Evolutionary conservation across 2,113 vertebrate genomes (phyloP).

Genomic region (Osmerus eperlanus): DNA sequence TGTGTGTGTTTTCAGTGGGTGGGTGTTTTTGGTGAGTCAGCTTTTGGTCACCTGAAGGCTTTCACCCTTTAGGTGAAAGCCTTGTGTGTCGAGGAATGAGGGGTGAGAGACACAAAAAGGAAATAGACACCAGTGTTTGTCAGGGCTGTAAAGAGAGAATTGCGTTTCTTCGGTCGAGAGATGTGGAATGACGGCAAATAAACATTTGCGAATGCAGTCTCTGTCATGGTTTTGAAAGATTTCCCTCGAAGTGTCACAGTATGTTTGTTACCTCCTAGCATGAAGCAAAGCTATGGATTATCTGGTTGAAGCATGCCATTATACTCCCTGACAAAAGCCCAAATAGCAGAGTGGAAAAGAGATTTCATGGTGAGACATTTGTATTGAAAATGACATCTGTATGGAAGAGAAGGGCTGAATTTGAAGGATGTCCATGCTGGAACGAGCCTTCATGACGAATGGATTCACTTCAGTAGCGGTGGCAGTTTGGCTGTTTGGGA

Average conservation of each 20-base stretch:
- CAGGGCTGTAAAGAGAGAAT: background rate
- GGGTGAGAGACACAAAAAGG: background rate
- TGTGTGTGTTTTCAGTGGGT: constrained; percentile 22
- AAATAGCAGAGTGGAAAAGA: constrained; percentile 23
- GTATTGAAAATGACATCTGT: constrained; percentile 31
- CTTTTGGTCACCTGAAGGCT: background rate
- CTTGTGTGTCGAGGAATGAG: background rate
- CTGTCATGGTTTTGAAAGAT: constrained; percentile 6
- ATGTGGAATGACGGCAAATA: constrained; percentile 8
- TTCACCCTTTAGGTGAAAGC: background rate
- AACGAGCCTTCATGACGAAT: constrained; percentile 23
- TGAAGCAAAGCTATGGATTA: constrained; percentile 30
- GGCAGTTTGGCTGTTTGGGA: background rate
- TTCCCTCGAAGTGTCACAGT: background rate
- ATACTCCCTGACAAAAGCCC: constrained; percentile 28
- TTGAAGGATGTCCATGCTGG: constrained; percentile 16
- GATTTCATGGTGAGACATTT: constrained; percentile 35
- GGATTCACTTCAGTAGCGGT: constrained; percentile 20
- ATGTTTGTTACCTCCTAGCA: constrained; percentile 29
- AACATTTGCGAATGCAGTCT: background rate
- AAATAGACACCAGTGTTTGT: background rate
- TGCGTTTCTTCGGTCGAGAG: background rate
- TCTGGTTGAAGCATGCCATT: constrained; percentile 40
- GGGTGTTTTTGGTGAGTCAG: constrained; percentile 20
- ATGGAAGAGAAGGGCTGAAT: constrained; percentile 16